A percentile compares a stretch with the other conserved stretches of the same genome.
These are phyloP conservation scores for Schizaphis graminum DNA, from an alignment of 2,888 invertebrate species.

Conservation along the genomic window DNA sequence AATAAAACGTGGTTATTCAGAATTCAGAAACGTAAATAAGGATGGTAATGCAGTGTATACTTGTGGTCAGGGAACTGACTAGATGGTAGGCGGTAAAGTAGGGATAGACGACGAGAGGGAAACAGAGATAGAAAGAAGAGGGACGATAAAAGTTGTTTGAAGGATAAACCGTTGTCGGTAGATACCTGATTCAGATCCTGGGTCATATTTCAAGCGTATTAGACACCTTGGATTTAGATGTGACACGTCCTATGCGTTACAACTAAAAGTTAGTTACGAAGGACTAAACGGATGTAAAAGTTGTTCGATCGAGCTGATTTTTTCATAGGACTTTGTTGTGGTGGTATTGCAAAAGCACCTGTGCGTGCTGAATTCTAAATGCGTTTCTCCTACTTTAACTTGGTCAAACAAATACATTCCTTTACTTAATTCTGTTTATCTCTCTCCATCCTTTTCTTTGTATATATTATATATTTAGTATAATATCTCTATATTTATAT, in stretches of 20 bases:
- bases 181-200: slow-evolving; percentile 45
- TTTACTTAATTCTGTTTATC: neutral
- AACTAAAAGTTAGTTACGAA: slow-evolving; percentile 45
- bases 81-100: neutral
- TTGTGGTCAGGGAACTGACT: neutral
- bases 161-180: slow-evolving; percentile 43
- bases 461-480: neutral
- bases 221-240: slow-evolving; percentile 51
- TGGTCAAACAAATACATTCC: neutral
- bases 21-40: neutral
- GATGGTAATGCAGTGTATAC: neutral
- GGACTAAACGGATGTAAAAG: slow-evolving; percentile 50
- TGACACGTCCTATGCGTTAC: slow-evolving; percentile 46
- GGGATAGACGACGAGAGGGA: neutral
- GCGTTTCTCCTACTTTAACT: neutral
- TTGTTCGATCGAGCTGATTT: slow-evolving; percentile 52
- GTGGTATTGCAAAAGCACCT: neutral
- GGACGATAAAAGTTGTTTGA: slow-evolving; percentile 49
- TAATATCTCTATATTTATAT: neutral
- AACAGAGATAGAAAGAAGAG: too few relatives aligned
- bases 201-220: slow-evolving; percentile 57
- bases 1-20: neutral
- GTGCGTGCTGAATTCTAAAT: slow-evolving; percentile 52
- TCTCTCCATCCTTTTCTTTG: too few relatives aligned
- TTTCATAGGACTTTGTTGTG: slow-evolving; percentile 33